Conservation (phyloP, 1,140 invertebrate genomes). For the Idris sp. region DNA sequence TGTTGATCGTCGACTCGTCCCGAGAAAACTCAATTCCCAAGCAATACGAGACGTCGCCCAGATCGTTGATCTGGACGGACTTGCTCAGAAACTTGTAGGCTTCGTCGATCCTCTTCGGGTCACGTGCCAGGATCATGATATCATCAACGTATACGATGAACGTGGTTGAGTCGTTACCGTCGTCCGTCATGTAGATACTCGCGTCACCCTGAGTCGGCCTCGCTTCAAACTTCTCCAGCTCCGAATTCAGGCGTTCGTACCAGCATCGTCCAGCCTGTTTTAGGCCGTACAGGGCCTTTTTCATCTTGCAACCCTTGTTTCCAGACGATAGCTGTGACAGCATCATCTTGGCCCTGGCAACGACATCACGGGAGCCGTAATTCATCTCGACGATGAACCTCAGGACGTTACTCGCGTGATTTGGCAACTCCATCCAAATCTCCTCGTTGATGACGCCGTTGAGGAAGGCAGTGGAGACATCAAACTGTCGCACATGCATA, state of each 20-base stretch:
- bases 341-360: background rate
- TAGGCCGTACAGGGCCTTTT: background rate
- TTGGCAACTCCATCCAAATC: background rate
- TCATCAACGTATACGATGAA: slow-evolving; percentile 1
- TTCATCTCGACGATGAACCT: background rate
- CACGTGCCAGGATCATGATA: background rate
- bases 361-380: background rate
- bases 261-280: slow-evolving; percentile 1
- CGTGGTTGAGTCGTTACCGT: background rate
- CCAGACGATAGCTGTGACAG: background rate
- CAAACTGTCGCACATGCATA: slow-evolving; percentile 1
- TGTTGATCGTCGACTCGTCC: background rate
- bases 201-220: background rate
- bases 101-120: background rate
- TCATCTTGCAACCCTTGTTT: background rate
- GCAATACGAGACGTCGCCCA: background rate
- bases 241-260: background rate
- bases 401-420: background rate
- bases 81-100: background rate
- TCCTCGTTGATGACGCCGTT: background rate
- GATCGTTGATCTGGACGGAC: background rate
- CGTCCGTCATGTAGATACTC: background rate
- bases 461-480: background rate
- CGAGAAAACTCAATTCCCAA: background rate
- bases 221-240: background rate